Evolutionary conservation across 2,888 invertebrate genomes (phyloP).

Genomic region (Rhingia campestris): DNA sequence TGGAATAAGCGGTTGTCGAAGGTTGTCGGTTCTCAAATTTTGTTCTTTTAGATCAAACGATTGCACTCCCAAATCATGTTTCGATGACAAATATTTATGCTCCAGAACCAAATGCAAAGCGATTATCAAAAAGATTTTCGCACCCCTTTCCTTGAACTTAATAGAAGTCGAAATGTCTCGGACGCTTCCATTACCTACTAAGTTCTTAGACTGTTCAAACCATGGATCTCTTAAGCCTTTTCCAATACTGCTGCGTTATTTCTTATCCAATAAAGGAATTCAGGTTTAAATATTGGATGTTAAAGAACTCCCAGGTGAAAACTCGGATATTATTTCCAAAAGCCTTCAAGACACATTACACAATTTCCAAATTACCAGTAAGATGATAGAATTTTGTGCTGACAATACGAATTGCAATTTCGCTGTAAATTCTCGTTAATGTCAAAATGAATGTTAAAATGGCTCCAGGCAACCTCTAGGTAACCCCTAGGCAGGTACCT

Average conservation of each 20-base stretch:
- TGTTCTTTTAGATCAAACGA: too few relatives aligned
- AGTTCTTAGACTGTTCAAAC: constrained; percentile 60
- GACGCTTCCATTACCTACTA: constrained; percentile 37
- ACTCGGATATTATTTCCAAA: constrained; percentile 41
- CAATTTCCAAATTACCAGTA: too few relatives aligned
- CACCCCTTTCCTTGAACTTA: constrained; percentile 56
- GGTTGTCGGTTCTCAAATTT: too few relatives aligned
- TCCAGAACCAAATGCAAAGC: constrained; percentile 57
- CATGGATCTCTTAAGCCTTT: too few relatives aligned
- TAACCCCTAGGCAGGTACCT: too few relatives aligned
- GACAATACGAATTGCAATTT: too few relatives aligned
- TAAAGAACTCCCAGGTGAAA: constrained; percentile 55
- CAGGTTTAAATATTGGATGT: constrained; percentile 62
- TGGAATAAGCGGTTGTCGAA: constrained; percentile 73
- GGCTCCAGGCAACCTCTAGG: too few relatives aligned
- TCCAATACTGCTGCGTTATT: constrained; percentile 60
- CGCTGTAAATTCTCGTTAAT: too few relatives aligned
- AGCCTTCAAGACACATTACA: too few relatives aligned
- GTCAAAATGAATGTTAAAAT: too few relatives aligned
- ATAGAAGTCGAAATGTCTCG: constrained; percentile 55
- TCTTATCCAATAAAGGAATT: constrained; percentile 56
- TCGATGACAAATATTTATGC: constrained; percentile 51
- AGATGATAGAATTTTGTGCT: too few relatives aligned
- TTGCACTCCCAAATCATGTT: constrained; percentile 69
- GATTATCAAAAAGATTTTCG: constrained; percentile 55